These are phyloP conservation scores for Vombatus ursinus DNA, from an alignment of 2,113 vertebrate species.

Conservation along the genomic window DNA sequence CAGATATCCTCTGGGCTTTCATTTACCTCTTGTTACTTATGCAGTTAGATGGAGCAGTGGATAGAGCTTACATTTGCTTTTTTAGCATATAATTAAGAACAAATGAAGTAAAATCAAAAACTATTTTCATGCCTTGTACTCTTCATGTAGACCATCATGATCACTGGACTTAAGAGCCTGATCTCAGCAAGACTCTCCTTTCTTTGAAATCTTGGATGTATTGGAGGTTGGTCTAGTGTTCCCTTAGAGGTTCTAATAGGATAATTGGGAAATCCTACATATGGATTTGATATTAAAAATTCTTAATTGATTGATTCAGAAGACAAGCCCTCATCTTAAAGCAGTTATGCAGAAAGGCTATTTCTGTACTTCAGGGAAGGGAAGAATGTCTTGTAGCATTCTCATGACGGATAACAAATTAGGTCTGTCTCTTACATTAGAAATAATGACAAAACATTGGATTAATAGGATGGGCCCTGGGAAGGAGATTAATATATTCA, in stretches of 20 bases:
- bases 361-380: conserved; percentile 70
- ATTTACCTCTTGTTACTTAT: background rate
- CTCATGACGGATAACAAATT: conserved; percentile 84
- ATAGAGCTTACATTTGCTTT: conserved; percentile 29
- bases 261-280: conserved; percentile 72
- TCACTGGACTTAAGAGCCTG: conserved; percentile 14
- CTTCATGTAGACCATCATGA: background rate
- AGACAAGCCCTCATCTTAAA: conserved; percentile 63
- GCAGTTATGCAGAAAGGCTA: conserved; percentile 64
- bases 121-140: background rate
- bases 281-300: conserved; percentile 56
- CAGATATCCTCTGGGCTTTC: background rate
- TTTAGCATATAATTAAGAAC: conserved; percentile 25
- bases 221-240: background rate
- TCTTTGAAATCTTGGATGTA: conserved; percentile 13
- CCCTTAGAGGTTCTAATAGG: conserved; percentile 11
- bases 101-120: conserved; percentile 46
- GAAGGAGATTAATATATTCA: conserved; percentile 73
- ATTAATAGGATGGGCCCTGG: conserved; percentile 81
- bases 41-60: background rate
- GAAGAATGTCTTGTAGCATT: conserved; percentile 78
- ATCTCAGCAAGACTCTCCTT: conserved; percentile 17
- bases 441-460: conserved; percentile 75
- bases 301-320: conserved; percentile 61
- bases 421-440: conserved; percentile 81